A percentile compares a stretch with the other conserved stretches of the same genome.
These are phyloP conservation scores for Microplitis manilae DNA, from an alignment of 2,888 invertebrate genomes.

Conservation along the genomic window DNA sequence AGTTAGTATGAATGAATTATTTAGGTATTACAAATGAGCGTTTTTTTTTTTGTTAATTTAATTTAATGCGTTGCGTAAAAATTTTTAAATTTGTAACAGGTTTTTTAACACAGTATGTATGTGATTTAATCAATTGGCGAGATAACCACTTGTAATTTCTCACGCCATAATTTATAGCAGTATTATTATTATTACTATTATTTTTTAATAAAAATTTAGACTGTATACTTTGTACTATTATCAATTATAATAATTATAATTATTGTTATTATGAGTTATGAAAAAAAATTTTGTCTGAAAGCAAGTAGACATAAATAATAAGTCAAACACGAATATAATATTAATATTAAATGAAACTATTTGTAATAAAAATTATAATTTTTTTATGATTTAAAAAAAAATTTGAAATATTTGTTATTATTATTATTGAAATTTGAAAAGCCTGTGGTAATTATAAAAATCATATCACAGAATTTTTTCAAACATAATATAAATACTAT, in stretches of 20 bases:
- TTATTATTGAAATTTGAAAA: no score
- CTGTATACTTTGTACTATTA: conserved; percentile 6
- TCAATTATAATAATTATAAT: not conserved
- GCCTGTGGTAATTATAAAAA: no score
- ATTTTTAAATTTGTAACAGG: not conserved
- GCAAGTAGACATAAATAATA: no score
- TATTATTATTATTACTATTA: conserved; percentile 67
- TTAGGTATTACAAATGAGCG: not conserved
- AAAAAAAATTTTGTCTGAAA: conserved; percentile 19
- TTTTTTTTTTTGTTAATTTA: no score
- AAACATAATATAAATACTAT: no score
- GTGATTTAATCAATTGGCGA: conserved; percentile 53
- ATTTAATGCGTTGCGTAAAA: not conserved
- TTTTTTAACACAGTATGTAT: not conserved
- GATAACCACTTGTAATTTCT: conserved; percentile 55
- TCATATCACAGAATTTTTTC: no score
- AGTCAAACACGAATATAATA: no score
- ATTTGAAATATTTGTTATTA: no score
- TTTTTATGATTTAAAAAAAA: no score
- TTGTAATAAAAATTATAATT: no score
- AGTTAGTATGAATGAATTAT: not conserved
- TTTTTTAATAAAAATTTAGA: conserved; percentile 42
- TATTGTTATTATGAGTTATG: not conserved
- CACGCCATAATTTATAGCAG: conserved; percentile 70
- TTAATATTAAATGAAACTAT: no score